Evolutionary conservation across 2,888 invertebrate species (phyloP), one percentile per base, ranked within the genome.

Genomic region (Cosmorhoe ocellata): DNA sequence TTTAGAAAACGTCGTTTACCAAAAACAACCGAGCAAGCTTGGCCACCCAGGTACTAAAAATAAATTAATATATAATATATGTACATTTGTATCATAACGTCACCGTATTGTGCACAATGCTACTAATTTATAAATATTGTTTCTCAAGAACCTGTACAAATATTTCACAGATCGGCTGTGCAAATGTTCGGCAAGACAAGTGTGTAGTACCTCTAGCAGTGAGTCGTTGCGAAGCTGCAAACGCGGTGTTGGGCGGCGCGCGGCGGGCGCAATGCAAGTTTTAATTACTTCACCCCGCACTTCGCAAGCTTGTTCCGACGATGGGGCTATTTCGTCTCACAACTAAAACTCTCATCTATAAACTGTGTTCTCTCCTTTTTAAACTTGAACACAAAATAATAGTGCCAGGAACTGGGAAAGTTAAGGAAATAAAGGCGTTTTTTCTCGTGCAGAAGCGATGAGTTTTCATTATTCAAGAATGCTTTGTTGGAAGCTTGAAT

Each of bases 251-350:
- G 58, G 53, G 63, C 63, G 50, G 57, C n/a, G n/a, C n/a, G n/a
- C 47, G 48, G 36, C 52, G 59, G 61, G 53, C 61, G 60, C 62
- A 63, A 60, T 74, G 76, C 76, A 85, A 86, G 73, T 87, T 87
- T 86, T 87, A 86, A 86, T 86, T 86, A 84, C 82, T 86, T 84
- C 73, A 69, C 74, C 67, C 76, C 75, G 40, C 73, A 73, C 79
- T 83, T 79, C 66, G 63, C 73, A 63, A 71, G 76, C 77, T 77
- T 71, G 77, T 75, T 81, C 70, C 74, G 72, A 67, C 74, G 71
- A 75, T 74, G 76, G 66, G 76, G 79, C 77, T 77, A 80, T 78
- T 84, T 71, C 81, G 69, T 77, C 74, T 76, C 69, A 69, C 69
- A 79, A 80, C 80, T 79, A 76, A 83, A 83, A 83, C 79, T 79